Evolutionary conservation across 1,140 invertebrate species (phyloP), one percentile per base, ranked within the genome.

Genomic region (Elymnias hypermnestra): DNA sequence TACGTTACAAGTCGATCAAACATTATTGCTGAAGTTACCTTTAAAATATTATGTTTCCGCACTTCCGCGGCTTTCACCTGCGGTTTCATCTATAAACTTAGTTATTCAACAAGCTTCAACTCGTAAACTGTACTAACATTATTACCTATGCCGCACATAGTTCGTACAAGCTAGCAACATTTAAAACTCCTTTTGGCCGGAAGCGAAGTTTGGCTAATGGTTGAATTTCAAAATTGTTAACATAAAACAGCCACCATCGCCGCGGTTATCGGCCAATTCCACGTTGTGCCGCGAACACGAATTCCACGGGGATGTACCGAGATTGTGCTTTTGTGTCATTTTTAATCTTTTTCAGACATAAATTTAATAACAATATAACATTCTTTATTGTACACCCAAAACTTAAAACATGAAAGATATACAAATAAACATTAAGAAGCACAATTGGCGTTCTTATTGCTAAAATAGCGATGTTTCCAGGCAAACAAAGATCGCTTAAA

Each of bases 91-190:
- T 52, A 52, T 49, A 42, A 63, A 63, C 52, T 66, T 53, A 54
- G 53, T 65, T 63, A 40, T 38, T 39, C 45, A 56, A 57, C 55
- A 52, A 70, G 37, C 53, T 54, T 26, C 50, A 64, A 62, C 57
- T 62, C 55, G 55, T 64, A 61, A 64, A 64, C 57, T 62, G 46
- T 57, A 53, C 57, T 60, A 61, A 62, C 58, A 57, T 59, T 63
- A 65, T 67, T 71, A 60, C 55, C 61, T 63, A 58, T 57, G 53
- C 58, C 56, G 58, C 49, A 57, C 62, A 65, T 71, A 64, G 63
- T 69, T 66, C 28, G 42, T 19, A 21, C 46, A 50, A 57, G 44
- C 56, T 53, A 38, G 41, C 46, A 39, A 38, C 52, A 59, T 65
- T 61, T 53, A 54, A 66, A 67, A 60, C 60, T 54, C 52, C 57